Evolutionary conservation across 2,888 invertebrate species (phyloP), one percentile per base, ranked within the genome.

Genomic region (Cosmia pyralina): DNA sequence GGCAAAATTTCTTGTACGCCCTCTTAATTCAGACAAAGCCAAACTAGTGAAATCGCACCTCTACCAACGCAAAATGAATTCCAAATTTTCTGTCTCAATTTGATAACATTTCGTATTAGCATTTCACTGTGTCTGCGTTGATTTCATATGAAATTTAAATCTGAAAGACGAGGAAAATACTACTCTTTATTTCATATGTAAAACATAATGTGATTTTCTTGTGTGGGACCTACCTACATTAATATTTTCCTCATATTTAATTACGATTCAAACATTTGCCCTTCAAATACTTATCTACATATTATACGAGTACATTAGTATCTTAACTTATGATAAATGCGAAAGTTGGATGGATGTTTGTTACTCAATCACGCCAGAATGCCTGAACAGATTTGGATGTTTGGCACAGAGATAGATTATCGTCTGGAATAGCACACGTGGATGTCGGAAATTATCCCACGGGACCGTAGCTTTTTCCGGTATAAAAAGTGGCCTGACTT

Each of bases 71-170:
- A 68, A 85, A 87, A 87, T 82, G 83, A 88, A 89, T 88, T 84
- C 78, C 70, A 85, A 87, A 87, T 81, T 82, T 83, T 85, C 84
- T 80, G 77, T 90, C 81, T 85, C 80, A 85, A 84, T 88, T 87
- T 85, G 77, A 88, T 85, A 83, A 77, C 80, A 69, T 75, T 83
- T 77, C 80, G 64, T 86, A 88, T 88, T 88, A 88, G 77, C 88
- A 87, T 90, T 77, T 77, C 62, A 75, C 81, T 85, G 82, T 83
- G 77, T 74, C 81, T 77, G 76, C 84, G 85, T 84, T 88, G 88
- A 89, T 90, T 88, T 89, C 82, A 86, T 86, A 86, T 86, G 85
- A 88, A 90, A 86, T 88, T 88, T 86, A 85, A 90, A 89, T 89
- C 73, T 69, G 3, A 66, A 77, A 77, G 60, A 78, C 59, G 60